Evolutionary conservation across 1,140 invertebrate species (phyloP), one percentile per base, ranked within the genome.

Genomic region (Drosophila rhopaloa): DNA sequence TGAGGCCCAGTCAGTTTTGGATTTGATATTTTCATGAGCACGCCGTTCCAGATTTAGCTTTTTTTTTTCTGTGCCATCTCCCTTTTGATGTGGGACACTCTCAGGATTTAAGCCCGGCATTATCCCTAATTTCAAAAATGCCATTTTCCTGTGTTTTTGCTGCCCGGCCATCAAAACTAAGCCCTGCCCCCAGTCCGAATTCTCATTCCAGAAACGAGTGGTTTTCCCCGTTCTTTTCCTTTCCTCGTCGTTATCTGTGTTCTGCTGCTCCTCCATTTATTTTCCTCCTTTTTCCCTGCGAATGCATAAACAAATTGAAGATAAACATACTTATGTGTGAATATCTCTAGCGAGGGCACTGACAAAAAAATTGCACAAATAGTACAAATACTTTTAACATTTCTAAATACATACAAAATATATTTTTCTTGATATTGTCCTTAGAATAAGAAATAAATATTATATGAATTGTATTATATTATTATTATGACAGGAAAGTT

Each of bases 61-160:
- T 13, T 40, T 53, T 24, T n/a, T 40, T 14, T 29, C 6, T 14
- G n/a, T 14, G 40, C 60, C 55, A 41, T 32, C 46, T 56, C 44
- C 46, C 29, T 27, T 66, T 53, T 53, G 63, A 65, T 67, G 44
- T 65, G 63, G 59, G 63, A 38, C 14, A 24, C 43, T 29, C 61
- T 29, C 38, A 11, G 60, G 47, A 40, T 41, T 56, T 57, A 61
- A 56, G 24, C 51, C 53, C 27, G 43, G 58, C 35, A 71, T 76
- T 82, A 74, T 82, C 74, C 79, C 68, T 70, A 68, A 78, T 82
- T 82, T 74, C 46, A 48, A 57, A 77, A 73, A 77, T 77, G 74
- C 44, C 79, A 62, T 76, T 62, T 75, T 74, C 35, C 72, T 73
- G 70, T 62, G 70, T 63, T 74, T 37, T 65, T 46, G 41, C 56